Evolutionary conservation across 1,140 invertebrate genomes (phyloP).

Genomic region (Caenorhabditis brenneri): DNA sequence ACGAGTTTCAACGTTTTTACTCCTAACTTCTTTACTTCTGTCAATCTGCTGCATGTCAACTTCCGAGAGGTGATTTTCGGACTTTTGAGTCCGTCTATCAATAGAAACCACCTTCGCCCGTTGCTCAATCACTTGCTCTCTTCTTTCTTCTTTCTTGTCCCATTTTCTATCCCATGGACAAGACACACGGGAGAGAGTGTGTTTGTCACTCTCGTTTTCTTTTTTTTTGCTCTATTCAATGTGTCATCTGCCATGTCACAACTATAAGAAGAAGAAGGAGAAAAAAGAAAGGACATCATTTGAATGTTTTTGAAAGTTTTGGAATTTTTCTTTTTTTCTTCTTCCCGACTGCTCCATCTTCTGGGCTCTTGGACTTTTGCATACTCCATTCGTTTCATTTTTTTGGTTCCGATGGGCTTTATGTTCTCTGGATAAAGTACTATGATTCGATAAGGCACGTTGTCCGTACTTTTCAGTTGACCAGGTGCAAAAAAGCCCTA

Average conservation of each 20-base stretch:
- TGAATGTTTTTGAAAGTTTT: not conserved
- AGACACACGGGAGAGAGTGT: not conserved
- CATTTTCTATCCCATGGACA: constrained; percentile 16
- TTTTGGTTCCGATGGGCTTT: not conserved
- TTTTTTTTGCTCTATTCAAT: constrained; percentile 8
- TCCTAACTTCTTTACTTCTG: not conserved
- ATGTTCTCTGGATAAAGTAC: too few species aligned
- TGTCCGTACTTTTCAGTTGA: too few species aligned
- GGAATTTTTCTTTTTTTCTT: not conserved
- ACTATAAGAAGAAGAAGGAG: not conserved
- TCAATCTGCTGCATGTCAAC: not conserved
- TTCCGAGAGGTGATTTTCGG: constrained; percentile 9
- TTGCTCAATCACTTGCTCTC: not conserved
- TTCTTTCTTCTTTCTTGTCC: not conserved
- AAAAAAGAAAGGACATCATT: not conserved
- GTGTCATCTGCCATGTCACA: constrained; percentile 8
- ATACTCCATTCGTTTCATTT: not conserved
- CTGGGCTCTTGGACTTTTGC: not conserved
- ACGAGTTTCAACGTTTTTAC: not conserved
- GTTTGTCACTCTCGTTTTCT: constrained; percentile 18
- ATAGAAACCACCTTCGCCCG: constrained; percentile 27
- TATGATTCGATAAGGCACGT: too few species aligned
- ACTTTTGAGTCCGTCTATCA: constrained; percentile 9
- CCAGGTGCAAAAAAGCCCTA: not conserved
- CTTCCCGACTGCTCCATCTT: not conserved